A percentile compares a stretch with the other conserved stretches of the same genome.
These are phyloP conservation scores for Piscicola geometra DNA, from an alignment of 2,888 invertebrate genomes.

Conservation along the genomic window DNA sequence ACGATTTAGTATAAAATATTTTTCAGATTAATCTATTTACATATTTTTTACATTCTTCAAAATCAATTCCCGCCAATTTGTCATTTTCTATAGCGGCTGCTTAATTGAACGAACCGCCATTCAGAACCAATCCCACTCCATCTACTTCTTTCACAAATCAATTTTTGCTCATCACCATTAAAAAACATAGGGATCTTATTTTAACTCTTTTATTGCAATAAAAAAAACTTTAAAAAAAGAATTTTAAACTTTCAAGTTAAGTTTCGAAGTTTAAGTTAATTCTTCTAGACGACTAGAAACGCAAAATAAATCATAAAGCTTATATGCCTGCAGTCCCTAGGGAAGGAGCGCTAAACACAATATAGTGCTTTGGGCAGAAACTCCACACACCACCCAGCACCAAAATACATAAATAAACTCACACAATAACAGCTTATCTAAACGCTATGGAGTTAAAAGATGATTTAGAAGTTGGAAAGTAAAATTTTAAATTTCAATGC, in stretches of 20 bases:
- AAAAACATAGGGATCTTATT: background rate
- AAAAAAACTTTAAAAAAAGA: background rate
- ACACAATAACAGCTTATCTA: too few relatives aligned
- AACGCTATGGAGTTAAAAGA: too few relatives aligned
- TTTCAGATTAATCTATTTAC: background rate
- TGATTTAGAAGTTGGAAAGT: too few relatives aligned
- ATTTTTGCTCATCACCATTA: background rate
- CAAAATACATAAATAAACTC: too few relatives aligned
- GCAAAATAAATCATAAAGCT: background rate
- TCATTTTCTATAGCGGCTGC: slow-evolving; percentile 3
- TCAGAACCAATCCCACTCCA: slow-evolving; percentile 2
- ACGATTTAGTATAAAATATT: too few relatives aligned
- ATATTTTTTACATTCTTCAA: slow-evolving; percentile 4
- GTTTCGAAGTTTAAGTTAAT: background rate
- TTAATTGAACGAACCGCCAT: background rate
- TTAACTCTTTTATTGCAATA: too few relatives aligned
- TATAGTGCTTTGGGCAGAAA: too few relatives aligned
- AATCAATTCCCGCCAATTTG: slow-evolving; percentile 9
- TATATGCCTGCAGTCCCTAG: background rate
- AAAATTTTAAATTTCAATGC: too few relatives aligned
- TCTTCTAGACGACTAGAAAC: background rate
- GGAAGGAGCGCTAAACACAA: background rate
- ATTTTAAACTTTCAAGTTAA: background rate
- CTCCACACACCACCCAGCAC: too few relatives aligned
- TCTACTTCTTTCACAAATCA: background rate